A percentile compares a stretch with the other conserved stretches of the same genome.
Evolutionary conservation across 1,140 invertebrate species (phyloP).

Genomic region (Psilanteris sp.): DNA sequence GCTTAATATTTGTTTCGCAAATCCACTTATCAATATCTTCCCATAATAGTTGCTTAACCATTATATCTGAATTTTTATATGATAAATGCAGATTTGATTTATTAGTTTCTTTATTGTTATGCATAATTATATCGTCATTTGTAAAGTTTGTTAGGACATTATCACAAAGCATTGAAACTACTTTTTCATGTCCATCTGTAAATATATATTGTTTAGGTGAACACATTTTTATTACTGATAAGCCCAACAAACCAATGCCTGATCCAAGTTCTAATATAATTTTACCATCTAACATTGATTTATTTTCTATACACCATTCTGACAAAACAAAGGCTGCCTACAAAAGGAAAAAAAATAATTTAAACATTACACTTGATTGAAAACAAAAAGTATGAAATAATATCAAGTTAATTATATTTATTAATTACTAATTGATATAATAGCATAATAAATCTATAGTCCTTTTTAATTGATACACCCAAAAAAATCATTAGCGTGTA

Average conservation of each 20-base stretch:
- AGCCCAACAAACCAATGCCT: slow-evolving; percentile 81
- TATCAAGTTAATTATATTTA: too few relatives aligned
- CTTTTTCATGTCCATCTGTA: slow-evolving; percentile 80
- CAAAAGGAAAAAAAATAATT: slow-evolving; percentile 38
- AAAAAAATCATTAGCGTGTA: too few relatives aligned
- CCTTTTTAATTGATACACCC: too few relatives aligned
- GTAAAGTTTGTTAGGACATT: slow-evolving; percentile 78
- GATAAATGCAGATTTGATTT: slow-evolving; percentile 49
- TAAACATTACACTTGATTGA: too few relatives aligned
- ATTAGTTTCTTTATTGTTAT: slow-evolving; percentile 20
- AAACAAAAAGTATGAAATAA: too few relatives aligned
- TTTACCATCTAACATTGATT: slow-evolving; percentile 72
- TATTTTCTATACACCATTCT: slow-evolving; percentile 80
- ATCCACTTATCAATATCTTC: slow-evolving; percentile 74
- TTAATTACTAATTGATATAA: too few relatives aligned
- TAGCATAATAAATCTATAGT: too few relatives aligned
- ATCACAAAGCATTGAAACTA: slow-evolving; percentile 76
- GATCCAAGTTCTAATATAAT: slow-evolving; percentile 82
- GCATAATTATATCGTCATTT: slow-evolving; percentile 5
- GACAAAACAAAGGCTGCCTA: slow-evolving; percentile 79
- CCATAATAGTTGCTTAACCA: slow-evolving; percentile 79
- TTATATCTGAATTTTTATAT: slow-evolving; percentile 61
- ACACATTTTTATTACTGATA: slow-evolving; percentile 77
- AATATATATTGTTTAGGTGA: slow-evolving; percentile 79
- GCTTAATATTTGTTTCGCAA: slow-evolving; percentile 46